Percentiles rank a stretch among this genome's conserved stretches.
Evolutionary conservation across 2,797 vertebrate species (phyloP).

Genomic region (Dromococcyx pavoninus): DNA sequence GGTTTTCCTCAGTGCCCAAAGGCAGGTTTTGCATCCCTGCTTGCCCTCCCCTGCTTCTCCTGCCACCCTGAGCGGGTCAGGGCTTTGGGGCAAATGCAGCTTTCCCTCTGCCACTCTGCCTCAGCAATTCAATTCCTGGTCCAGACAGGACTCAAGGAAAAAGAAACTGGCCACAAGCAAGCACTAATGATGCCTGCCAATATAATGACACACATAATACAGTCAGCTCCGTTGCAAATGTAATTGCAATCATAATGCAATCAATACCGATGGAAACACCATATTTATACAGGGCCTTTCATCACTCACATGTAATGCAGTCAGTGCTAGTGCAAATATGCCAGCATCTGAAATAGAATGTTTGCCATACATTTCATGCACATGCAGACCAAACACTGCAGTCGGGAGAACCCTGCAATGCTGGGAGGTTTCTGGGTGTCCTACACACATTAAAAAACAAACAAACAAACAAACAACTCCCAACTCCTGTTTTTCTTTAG

Average conservation of each 20-base stretch:
- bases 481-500: neutral
- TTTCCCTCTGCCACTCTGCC: neutral
- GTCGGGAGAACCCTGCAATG: neutral
- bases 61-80: neutral
- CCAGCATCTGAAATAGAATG: slow-evolving; percentile 66
- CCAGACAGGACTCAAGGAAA: fast-evolving
- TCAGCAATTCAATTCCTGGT: neutral
- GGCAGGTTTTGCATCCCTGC: neutral
- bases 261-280: slow-evolving; percentile 55
- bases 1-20: neutral
- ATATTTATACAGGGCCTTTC: slow-evolving; percentile 70
- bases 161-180: neutral
- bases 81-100: neutral
- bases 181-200: neutral
- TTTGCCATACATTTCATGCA: slow-evolving; percentile 50
- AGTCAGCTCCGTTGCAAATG: slow-evolving; percentile 37
- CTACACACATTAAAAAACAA: neutral
- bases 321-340: slow-evolving; percentile 66
- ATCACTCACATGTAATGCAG: slow-evolving; percentile 65
- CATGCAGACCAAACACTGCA: slow-evolving; percentile 57
- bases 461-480: neutral
- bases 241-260: slow-evolving; percentile 54
- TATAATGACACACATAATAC: neutral
- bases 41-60: neutral
- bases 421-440: neutral